These are phyloP conservation scores for Neodon shergylaensis DNA, from an alignment of 2,113 vertebrate genomes.

Conservation along the genomic window DNA sequence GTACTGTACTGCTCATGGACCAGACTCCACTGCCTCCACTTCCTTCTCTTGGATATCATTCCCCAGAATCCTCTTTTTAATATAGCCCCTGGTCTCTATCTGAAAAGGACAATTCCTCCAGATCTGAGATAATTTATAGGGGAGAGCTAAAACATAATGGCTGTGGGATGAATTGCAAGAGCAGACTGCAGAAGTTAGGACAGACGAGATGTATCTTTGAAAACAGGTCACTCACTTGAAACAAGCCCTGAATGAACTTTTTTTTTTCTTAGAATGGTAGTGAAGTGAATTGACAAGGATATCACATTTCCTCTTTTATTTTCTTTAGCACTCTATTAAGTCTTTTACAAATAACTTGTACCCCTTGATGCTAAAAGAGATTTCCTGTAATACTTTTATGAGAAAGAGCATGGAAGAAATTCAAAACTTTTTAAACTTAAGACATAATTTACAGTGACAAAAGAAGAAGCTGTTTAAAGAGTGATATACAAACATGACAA, in stretches of 20 bases:
- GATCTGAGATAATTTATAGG: not conserved
- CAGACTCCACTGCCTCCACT: not conserved
- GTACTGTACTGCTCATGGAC: not conserved
- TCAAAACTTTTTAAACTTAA: not conserved
- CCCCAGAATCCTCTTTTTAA: not conserved
- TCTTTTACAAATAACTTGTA: slow-evolving; percentile 5
- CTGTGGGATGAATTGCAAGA: not conserved
- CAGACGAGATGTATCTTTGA: not conserved
- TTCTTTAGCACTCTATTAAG: not conserved
- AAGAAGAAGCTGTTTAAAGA: not conserved
- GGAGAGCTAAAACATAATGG: not conserved
- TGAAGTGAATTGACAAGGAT: not conserved
- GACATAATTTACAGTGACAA: slow-evolving; percentile 17
- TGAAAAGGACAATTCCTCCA: not conserved
- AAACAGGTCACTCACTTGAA: not conserved
- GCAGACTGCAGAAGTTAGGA: not conserved
- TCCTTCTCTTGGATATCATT: not conserved
- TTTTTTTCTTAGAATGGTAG: not conserved
- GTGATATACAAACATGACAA: not conserved
- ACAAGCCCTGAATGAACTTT: not conserved
- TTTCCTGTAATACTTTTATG: slow-evolving; percentile 11
- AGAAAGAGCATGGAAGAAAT: not conserved
- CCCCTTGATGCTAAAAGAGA: not conserved
- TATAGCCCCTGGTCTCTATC: not conserved
- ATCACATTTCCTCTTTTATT: not conserved